Evolutionary conservation across 2,888 invertebrate species (phyloP).

Genomic region (Hipparchia sbordonii): DNA sequence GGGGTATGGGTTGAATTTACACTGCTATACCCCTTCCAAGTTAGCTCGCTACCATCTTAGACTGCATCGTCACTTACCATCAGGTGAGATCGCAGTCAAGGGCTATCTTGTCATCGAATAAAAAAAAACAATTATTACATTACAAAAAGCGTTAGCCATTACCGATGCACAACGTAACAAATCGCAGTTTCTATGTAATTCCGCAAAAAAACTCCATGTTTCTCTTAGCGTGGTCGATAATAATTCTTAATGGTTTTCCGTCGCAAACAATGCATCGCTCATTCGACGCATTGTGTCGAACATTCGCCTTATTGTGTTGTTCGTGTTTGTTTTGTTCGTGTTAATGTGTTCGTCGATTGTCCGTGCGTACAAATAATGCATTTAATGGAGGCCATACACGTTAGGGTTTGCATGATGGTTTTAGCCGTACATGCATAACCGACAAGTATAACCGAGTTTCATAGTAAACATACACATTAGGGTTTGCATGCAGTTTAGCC

Average conservation of each 20-base stretch:
- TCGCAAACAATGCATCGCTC: slow-evolving; percentile 53
- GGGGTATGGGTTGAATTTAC: too few species aligned
- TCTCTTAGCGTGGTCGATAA: slow-evolving; percentile 58
- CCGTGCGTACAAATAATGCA: slow-evolving; percentile 61
- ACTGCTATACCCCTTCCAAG: too few species aligned
- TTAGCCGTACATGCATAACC: too few species aligned
- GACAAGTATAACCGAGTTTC: too few species aligned
- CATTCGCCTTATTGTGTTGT: slow-evolving; percentile 43
- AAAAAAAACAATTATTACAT: background rate
- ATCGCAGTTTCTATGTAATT: slow-evolving; percentile 59
- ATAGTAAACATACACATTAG: too few species aligned
- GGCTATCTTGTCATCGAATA: too few species aligned
- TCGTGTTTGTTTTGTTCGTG: slow-evolving; percentile 66
- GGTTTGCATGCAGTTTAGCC: too few species aligned
- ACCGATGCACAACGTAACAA: slow-evolving; percentile 28
- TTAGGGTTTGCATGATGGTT: too few species aligned
- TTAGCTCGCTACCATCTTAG: too few species aligned
- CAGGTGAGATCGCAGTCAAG: too few species aligned
- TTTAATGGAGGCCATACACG: too few species aligned
- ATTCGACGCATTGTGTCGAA: slow-evolving; percentile 64
- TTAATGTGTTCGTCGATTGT: slow-evolving; percentile 71
- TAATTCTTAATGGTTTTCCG: slow-evolving; percentile 73
- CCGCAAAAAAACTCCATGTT: slow-evolving; percentile 51
- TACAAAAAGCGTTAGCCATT: slow-evolving; percentile 3
- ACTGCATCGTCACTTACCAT: too few species aligned